phyloP scores from a whole-genome alignment of 2,888 invertebrate genomes.

The Rambutsinella grinnellia region DNA sequence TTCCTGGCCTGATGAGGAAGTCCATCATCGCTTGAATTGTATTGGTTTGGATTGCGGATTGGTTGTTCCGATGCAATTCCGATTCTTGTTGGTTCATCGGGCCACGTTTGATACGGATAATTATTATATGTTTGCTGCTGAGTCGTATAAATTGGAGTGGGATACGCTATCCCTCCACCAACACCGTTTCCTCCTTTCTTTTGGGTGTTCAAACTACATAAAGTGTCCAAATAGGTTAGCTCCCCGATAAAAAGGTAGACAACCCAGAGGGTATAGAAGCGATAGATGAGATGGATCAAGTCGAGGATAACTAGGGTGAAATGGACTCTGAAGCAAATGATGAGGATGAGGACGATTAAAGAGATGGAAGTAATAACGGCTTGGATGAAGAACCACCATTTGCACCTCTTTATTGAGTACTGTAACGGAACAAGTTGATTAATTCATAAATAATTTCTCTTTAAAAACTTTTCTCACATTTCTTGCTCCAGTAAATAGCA shows the following conservation, averaged over 20 bases:
- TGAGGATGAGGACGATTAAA: constrained; percentile 49
- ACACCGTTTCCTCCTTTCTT: constrained; percentile 23
- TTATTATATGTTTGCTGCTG: constrained; percentile 5
- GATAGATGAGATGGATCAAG: constrained; percentile 56
- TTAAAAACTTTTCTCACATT: constrained; percentile 29
- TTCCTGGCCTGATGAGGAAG: neutral
- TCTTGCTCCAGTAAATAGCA: constrained; percentile 50
- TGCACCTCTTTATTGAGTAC: constrained; percentile 55
- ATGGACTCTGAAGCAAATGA: constrained; percentile 58
- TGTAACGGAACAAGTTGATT: constrained; percentile 22
- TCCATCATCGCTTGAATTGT: constrained; percentile 32
- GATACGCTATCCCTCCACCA: constrained; percentile 14
- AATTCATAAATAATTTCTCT: neutral
- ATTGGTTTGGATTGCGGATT: neutral
- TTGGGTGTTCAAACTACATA: constrained; percentile 29
- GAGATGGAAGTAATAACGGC: constrained; percentile 40
- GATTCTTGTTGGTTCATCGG: neutral
- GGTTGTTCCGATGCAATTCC: neutral
- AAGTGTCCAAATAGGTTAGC: constrained; percentile 44
- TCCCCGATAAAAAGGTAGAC: constrained; percentile 57
- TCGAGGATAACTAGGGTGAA: constrained; percentile 56
- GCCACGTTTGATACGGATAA: neutral
- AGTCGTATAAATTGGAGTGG: constrained; percentile 10
- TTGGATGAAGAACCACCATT: constrained; percentile 62
- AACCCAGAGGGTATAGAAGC: constrained; percentile 60